Evolutionary conservation across 2,797 vertebrate species (phyloP).

Genomic region (Sternotherus odoratus): DNA sequence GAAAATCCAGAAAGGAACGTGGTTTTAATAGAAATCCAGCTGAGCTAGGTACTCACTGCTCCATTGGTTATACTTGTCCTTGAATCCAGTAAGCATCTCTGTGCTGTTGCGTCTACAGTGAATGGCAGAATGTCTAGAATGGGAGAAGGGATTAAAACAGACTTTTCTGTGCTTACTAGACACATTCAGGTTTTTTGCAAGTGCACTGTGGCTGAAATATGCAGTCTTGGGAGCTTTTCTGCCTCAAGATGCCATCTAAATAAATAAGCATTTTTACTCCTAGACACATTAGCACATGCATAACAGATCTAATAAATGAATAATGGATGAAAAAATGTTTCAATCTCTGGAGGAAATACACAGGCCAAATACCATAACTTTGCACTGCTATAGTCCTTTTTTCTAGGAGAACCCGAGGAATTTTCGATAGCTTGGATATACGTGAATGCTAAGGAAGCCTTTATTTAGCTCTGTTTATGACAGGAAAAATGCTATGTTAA

Average conservation of each 20-base stretch:
- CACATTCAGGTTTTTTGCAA: background rate
- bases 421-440: background rate
- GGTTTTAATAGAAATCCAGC: background rate
- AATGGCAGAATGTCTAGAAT: background rate
- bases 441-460: background rate
- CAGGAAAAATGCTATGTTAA: background rate
- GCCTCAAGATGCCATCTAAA: conserved; percentile 22
- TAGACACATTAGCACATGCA: conserved; percentile 34
- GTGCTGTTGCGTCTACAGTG: background rate
- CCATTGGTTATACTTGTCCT: background rate
- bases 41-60: background rate
- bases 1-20: rapidly evolving
- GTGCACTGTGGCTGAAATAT: conserved; percentile 1
- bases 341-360: conserved; percentile 17
- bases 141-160: background rate
- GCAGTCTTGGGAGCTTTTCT: conserved; percentile 7
- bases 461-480: background rate
- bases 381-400: rapidly evolving
- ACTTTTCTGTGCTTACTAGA: background rate
- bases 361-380: background rate
- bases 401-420: conserved; percentile 18
- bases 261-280: conserved; percentile 44
- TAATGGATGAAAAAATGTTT: conserved; percentile 40
- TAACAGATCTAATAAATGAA: conserved; percentile 34
- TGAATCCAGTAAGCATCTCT: background rate